Conservation (phyloP, 1,140 invertebrate genomes). For the Zaprionus ornatus region DNA sequence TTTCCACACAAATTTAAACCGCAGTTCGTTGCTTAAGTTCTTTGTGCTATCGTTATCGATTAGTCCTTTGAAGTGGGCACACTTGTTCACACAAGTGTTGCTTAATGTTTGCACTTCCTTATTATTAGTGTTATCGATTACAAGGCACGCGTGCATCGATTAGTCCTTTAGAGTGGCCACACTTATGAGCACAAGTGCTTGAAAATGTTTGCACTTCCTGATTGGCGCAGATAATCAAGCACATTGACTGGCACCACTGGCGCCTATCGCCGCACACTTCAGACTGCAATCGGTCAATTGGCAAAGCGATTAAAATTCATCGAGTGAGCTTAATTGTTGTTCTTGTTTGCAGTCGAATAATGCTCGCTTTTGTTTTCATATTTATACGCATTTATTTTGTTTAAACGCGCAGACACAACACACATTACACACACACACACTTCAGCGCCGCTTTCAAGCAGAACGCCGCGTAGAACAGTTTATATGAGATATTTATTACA, state of each 20-base stretch:
- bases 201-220: constrained; percentile 12
- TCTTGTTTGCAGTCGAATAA: constrained; percentile 24
- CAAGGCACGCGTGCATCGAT: not conserved
- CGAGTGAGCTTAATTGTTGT: not conserved
- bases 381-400: constrained; percentile 74
- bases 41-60: constrained; percentile 42
- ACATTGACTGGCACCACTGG: not conserved
- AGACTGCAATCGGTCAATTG: not conserved
- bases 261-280: not conserved
- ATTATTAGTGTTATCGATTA: not conserved
- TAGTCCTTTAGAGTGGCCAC: constrained; percentile 17
- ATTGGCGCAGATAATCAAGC: constrained; percentile 1
- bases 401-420: constrained; percentile 41
- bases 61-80: constrained; percentile 13
- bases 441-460: constrained; percentile 55
- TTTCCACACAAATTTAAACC: not conserved
- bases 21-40: constrained; percentile 75
- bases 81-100: constrained; percentile 7
- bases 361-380: constrained; percentile 65
- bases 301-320: constrained; percentile 3
- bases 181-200: constrained; percentile 5
- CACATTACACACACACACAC: constrained; percentile 19
- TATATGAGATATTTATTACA: constrained; percentile 48
- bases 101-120: constrained; percentile 10
- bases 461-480: constrained; percentile 51